phyloP scores from a whole-genome alignment of 2,888 invertebrate genomes.

The Platypus cylindrus region DNA sequence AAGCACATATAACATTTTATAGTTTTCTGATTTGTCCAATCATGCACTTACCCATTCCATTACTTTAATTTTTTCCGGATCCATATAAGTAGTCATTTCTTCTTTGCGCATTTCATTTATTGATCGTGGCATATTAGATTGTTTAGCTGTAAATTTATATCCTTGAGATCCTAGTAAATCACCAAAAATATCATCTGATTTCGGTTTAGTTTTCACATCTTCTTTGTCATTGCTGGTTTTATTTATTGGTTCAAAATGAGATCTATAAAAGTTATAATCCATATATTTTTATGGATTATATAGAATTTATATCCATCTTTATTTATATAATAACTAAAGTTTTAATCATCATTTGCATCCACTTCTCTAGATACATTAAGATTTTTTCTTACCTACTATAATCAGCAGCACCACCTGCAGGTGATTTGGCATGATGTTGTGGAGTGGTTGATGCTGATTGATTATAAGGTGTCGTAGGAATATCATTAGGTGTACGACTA shows the following conservation, averaged over 20 bases:
- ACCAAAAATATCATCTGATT: slow-evolving; percentile 67
- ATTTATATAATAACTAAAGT: too few species aligned
- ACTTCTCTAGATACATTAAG: too few species aligned
- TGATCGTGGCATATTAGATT: slow-evolving; percentile 65
- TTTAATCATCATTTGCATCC: too few species aligned
- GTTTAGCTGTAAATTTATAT: slow-evolving; percentile 66
- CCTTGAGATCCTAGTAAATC: slow-evolving; percentile 85
- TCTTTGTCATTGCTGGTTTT: slow-evolving; percentile 18
- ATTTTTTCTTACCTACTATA: slow-evolving; percentile 40
- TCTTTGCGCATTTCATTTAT: slow-evolving; percentile 90
- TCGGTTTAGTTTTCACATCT: slow-evolving; percentile 23
- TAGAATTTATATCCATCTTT: too few species aligned
- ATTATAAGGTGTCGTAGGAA: slow-evolving; percentile 32
- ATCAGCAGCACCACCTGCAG: slow-evolving; percentile 36
- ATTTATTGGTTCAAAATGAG: slow-evolving; percentile 50
- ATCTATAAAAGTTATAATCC: slow-evolving; percentile 11
- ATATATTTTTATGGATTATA: too few species aligned
- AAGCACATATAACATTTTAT: too few species aligned
- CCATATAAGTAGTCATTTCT: slow-evolving; percentile 75
- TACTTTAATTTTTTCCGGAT: slow-evolving; percentile 78
- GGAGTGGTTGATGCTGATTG: slow-evolving; percentile 20
- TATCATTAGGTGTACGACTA: slow-evolving; percentile 21
- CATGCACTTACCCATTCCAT: slow-evolving; percentile 60
- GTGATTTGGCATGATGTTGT: slow-evolving; percentile 33
- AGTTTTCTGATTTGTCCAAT: too few species aligned